Base-by-base conservation (phyloP, 1,140 invertebrate genomes). In the Drosophila bipectinata region DNA sequence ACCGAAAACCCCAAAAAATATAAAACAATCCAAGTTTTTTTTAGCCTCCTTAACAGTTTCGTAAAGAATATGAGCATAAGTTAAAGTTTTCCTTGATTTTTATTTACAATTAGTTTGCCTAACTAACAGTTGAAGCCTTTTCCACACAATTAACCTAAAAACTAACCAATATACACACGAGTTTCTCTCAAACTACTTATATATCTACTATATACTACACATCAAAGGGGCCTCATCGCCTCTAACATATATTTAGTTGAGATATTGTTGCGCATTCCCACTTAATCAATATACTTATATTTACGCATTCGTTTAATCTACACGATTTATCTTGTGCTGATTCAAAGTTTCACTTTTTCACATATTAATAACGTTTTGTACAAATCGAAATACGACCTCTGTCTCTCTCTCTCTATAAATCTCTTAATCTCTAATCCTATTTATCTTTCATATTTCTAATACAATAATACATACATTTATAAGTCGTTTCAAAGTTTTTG, bases 401-500 rank as follows among this genome's bases (percentile, higher is more conserved):
- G 66, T 69, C 64, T 69, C 63, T 69, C 62, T 69, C 62, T 69
- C 66, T 69, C 71, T 71, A 63, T 58, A 28, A 83, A 53, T 49
- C 68, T 77, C 61, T 59, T 26, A 44, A 52, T 32, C 59, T 67
- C 30, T 28, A 39, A 44, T 26, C 30, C 30, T 37, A 26, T 26
- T 64, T 69, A 49, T 49, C 32, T 52, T 63, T n/a, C 26, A 37
- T 62, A 69, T 53, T 59, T 44, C 4, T 18, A 44, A 57, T 9
- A 71, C 68, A 51, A 56, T 63, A 55, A 52, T 56, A 55, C 54
- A 32, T 48, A 68, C 51, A 72, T 52, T 14, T 67, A 37, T 44
- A 52, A 75, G 45, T 64, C 51, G 57, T 67, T 74, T 73, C 44
- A 80, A 85, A 64, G 81, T 87, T 85, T 85, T 85, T 87, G 82